Evolutionary conservation across 2,797 vertebrate species (phyloP).

Genomic region (Cossypha niveicapilla): DNA sequence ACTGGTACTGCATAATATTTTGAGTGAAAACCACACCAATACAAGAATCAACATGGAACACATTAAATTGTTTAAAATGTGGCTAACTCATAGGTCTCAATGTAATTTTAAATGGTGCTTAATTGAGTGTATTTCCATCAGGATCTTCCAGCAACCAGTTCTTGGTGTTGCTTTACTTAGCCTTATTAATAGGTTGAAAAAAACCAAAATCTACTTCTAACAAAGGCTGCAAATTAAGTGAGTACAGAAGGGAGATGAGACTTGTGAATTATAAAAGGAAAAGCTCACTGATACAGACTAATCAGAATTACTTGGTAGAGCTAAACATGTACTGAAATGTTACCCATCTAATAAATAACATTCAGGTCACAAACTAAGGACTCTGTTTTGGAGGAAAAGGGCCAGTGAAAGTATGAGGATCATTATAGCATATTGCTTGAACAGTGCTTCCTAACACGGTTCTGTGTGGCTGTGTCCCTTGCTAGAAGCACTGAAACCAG

Average conservation of each 20-base stretch:
- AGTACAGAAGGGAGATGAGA: neutral
- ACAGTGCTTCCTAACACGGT: neutral
- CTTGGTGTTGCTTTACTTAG: neutral
- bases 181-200: neutral
- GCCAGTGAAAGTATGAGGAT: neutral
- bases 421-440: rapidly evolving
- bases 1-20: conserved; percentile 37
- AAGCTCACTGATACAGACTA: neutral
- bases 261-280: neutral
- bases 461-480: neutral
- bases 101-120: conserved; percentile 51
- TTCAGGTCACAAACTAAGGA: neutral
- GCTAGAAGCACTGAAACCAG: neutral
- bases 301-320: neutral
- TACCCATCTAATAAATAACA: neutral
- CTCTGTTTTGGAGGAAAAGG: neutral
- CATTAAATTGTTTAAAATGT: conserved; percentile 54
- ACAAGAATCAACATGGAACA: conserved; percentile 34
- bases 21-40: conserved; percentile 39
- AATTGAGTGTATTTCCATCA: neutral
- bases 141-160: conserved; percentile 13
- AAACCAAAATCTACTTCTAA: neutral
- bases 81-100: conserved; percentile 55
- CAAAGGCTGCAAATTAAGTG: neutral
- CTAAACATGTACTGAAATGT: rapidly evolving